These are phyloP conservation scores for Ciona savignyi DNA, from an alignment of 23 tunicate species.

Conservation along the genomic window DNA sequence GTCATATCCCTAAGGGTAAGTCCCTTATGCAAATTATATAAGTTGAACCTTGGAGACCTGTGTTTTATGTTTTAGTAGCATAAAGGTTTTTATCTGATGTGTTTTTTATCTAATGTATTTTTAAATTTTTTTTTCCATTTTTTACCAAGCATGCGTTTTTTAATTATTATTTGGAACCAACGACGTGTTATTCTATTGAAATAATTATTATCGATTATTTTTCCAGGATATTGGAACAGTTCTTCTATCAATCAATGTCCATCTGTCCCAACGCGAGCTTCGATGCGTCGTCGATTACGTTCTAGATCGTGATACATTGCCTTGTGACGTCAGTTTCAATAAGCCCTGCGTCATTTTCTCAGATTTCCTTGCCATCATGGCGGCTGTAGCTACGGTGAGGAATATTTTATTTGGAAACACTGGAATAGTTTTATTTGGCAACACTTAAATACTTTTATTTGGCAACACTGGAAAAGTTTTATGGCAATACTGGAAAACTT, in stretches of 20 bases:
- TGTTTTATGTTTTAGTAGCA: no score
- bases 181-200: neutral
- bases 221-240: slow-evolving; percentile 35
- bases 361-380: slow-evolving; percentile 39
- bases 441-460: no score
- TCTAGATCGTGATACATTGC: neutral
- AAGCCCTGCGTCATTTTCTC: slow-evolving; percentile 20
- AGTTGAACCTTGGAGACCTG: no score
- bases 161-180: neutral
- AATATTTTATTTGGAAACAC: no score
- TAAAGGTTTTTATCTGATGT: no score
- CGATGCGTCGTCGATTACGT: slow-evolving; percentile 6
- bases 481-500: no score
- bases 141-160: neutral
- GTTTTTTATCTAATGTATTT: no score
- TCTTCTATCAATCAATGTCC: slow-evolving; percentile 19
- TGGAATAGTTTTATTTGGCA: no score
- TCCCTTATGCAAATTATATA: neutral
- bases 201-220: neutral
- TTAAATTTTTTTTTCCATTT: no score
- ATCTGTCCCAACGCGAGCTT: slow-evolving; percentile 13
- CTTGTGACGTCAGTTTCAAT: neutral
- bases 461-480: no score
- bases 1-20: slow-evolving; percentile 36
- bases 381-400: slow-evolving; percentile 39